Evolutionary conservation across 1,140 invertebrate genomes (phyloP), one percentile per base, ranked within the genome.

Genomic region (Drosophila varians): DNA sequence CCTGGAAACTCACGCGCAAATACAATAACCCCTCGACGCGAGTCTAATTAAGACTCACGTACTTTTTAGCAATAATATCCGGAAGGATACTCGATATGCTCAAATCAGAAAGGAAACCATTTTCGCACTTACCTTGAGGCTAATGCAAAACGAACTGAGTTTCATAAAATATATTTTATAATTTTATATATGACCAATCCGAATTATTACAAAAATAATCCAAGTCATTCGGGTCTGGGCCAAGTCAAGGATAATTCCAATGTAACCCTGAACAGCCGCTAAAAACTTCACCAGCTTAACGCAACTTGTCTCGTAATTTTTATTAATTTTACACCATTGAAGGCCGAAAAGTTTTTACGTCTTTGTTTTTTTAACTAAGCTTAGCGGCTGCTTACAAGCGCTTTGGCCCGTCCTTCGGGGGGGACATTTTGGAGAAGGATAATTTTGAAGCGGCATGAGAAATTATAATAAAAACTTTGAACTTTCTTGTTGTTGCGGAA

Each of bases 381-480:
- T 84, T 84, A 84, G 79, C 72, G 66, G 57, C 76, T 49, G 76
- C 79, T 84, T 84, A 84, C 79, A 86, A 80, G 71, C 61, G 61
- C 61, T 86, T 86, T 61, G 72, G 52, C 56, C 45, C 86, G 79
- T 79, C 76, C 80, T 74, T 74, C n/a, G 19, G 61, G 51, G 26
- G 3, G 43, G 51, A 43, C 45, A 45, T 28, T 43, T 28, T 25
- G 40, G 23, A 14, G 28, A 34, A 21, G 23, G 21, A 46, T 25
- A 38, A 38, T 38, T 38, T 38, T 47, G 28, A 12, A 28, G 23
- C 14, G 56, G 49, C 45, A 34, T 51, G 64, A 76, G 48, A 80
- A 83, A 83, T 77, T 77, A 80, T 68, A 86, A 83, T 84, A 86
- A 86, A 84, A 86, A 84, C 65, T 86, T 84, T 61, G 47, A 18